Percentiles rank a stretch among this genome's conserved stretches.
phyloP scores from a whole-genome alignment of 1,140 invertebrate genomes.

The Conus betulinus region DNA sequence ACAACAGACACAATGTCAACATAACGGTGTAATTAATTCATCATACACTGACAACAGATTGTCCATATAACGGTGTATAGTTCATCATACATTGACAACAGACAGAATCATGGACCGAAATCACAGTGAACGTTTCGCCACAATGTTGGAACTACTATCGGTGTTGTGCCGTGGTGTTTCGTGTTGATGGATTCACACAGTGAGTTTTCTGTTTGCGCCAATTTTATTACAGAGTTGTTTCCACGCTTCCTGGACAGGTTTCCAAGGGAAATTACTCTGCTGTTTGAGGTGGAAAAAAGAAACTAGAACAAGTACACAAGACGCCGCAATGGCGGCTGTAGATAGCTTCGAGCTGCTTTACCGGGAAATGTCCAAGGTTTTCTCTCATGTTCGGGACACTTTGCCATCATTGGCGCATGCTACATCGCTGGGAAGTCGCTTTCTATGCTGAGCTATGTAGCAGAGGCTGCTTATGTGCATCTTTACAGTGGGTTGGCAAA shows the following conservation, averaged over 20 bases:
- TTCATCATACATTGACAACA: too few relatives aligned
- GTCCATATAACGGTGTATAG: too few relatives aligned
- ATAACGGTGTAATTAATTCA: too few relatives aligned
- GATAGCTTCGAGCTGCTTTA: slow-evolving; percentile 68
- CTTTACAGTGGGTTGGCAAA: slow-evolving; percentile 52
- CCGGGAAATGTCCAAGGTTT: slow-evolving; percentile 54
- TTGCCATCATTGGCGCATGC: slow-evolving; percentile 67
- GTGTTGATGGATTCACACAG: too few relatives aligned
- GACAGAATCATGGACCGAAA: too few relatives aligned
- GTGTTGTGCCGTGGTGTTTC: too few relatives aligned
- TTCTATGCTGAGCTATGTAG: slow-evolving; percentile 36
- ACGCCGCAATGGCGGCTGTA: slow-evolving; percentile 59
- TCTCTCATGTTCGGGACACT: slow-evolving; percentile 59
- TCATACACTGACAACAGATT: too few relatives aligned
- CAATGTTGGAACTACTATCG: too few relatives aligned
- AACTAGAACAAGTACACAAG: background rate
- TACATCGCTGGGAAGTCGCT: slow-evolving; percentile 63
- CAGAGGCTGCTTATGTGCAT: slow-evolving; percentile 59
- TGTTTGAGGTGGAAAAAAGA: background rate
- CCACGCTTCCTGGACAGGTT: background rate
- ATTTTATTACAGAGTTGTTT: background rate
- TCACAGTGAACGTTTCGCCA: too few relatives aligned
- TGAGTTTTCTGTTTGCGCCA: background rate
- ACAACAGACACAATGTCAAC: too few relatives aligned
- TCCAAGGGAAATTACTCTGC: slow-evolving; percentile 14